Base-by-base conservation (phyloP, 2,113 vertebrate species). In the Monopterus albus region DNA sequence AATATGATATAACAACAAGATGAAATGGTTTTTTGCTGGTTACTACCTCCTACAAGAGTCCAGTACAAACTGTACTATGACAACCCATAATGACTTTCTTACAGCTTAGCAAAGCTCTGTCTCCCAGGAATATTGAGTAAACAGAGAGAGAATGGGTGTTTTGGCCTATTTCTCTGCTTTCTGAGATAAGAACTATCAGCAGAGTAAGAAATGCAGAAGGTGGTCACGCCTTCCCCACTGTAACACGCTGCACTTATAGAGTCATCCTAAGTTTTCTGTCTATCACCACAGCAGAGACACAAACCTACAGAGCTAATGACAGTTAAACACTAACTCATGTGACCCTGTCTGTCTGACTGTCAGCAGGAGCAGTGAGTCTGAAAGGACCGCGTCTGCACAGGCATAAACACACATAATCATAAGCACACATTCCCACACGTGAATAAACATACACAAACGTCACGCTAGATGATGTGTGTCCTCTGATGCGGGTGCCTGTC, bases 171-270 rank as follows among this genome's bases (percentile, higher is more conserved):
- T 78, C 58, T 74, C 65, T 86, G 77, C 51, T 46, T 49, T 75
- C 52, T 65, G 45, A 87, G 79, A 90, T 89, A 86, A 90, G 79
- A 81, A 71, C 83, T 87, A 90, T 90, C 85, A 89, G 79, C 29
- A 65, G 65, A 73, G 62, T 26, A 38, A 55, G 73, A 81, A 75
- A 81, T 28, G 63, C 52, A 63, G 52, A 18, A 72, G 61, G 65
- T 18, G 60, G 75, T 73, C 84, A 87, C 78, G 55, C 87, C 86
- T 88, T 72, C 36, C 2, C 36, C 62, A 61, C 46, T 79, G 49
- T 39, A 85, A 63, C 75, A 71, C 20, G 42, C 50, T 60, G 70
- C 59, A 62, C 72, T 81, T 74, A 78, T 61, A 51, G 42, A 74
- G 77, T 84, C 84, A 83, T 75, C 39, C 52, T 59, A 39, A 50